Percentiles rank a stretch among this genome's conserved stretches.
Conservation (phyloP, 2,888 invertebrate genomes). For the Rhagophthalmus giganteus region DNA sequence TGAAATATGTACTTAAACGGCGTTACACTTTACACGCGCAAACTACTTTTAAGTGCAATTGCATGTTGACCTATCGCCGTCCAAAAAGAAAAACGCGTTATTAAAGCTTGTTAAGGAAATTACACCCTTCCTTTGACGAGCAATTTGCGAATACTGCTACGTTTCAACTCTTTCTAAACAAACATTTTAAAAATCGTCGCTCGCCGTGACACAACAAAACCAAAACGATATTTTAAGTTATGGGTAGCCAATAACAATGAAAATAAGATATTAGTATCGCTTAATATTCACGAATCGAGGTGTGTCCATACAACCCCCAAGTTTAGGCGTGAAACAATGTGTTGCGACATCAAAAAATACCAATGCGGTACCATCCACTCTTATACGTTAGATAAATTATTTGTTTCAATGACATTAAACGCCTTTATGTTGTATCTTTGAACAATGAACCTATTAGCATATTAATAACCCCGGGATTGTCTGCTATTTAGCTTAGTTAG, state of each 20-base stretch:
- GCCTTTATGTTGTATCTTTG: slow-evolving; percentile 32
- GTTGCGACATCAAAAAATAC: slow-evolving; percentile 18
- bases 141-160: neutral
- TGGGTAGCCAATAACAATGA: too few species aligned
- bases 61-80: neutral
- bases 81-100: neutral
- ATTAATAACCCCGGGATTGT: slow-evolving; percentile 37
- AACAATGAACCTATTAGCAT: slow-evolving; percentile 39
- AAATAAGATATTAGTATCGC: neutral
- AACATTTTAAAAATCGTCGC: too few species aligned
- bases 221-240: too few species aligned
- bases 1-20: neutral
- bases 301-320: slow-evolving; percentile 23
- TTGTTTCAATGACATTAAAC: slow-evolving; percentile 32
- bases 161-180: neutral
- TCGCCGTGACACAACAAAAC: too few species aligned
- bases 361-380: slow-evolving; percentile 18
- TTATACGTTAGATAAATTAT: slow-evolving; percentile 18
- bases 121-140: neutral
- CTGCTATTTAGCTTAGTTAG: slow-evolving; percentile 33
- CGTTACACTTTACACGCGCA: slow-evolving; percentile 1
- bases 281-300: slow-evolving; percentile 4
- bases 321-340: slow-evolving; percentile 26
- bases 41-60: neutral
- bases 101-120: neutral